Base-by-base conservation (phyloP, 2,113 vertebrate species). In the Colossoma macropomum region DNA sequence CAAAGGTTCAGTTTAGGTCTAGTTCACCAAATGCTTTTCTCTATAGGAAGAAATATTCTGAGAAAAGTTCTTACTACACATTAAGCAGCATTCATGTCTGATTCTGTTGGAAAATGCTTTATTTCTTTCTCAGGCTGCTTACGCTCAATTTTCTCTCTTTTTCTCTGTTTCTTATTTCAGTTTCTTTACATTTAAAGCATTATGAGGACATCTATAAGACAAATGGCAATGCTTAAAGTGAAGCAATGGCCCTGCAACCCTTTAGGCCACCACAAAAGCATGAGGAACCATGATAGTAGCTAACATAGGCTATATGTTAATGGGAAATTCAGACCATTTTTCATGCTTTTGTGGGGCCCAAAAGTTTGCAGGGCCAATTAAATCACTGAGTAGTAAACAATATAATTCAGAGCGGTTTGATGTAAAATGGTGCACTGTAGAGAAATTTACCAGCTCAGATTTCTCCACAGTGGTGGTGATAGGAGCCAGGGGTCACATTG, bases 1-100 rank as follows among this genome's bases (percentile, higher is more conserved):
- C 63, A 76, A 1, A 75, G 70, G 74, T 81, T 73, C 70, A 80
- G 63, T 63, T 81, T 79, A 80, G 65, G 73, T 83, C 63, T 78
- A 77, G 79, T 81, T 80, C 81, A 63, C 76, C 32, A 59, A 62
- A 80, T 41, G 41, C 70, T 82, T 62, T 56, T 76, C 59, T 68
- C 15, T 60, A 25, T 71, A 48, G 81, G 65, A 72, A 71, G 25
- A 8, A 17, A 28, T 66, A 28, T 68, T 71, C 62, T 65, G 56
- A 75, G 74, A 77, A 63, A 30, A 9, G 45, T 45, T 45, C 30
- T 45, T n/a, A 23, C 17, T 73, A 17, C 48, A 79, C 28, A 80
- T 56, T 25, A 32, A 48, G 45, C 66, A 32, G 38, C 65, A 23
- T 4, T 10, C 23, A 54, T 25, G 17, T 66, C 50, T 77, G 11